Evolutionary conservation across 1,140 invertebrate species (phyloP).

Genomic region (Sminthurinus signatus): DNA sequence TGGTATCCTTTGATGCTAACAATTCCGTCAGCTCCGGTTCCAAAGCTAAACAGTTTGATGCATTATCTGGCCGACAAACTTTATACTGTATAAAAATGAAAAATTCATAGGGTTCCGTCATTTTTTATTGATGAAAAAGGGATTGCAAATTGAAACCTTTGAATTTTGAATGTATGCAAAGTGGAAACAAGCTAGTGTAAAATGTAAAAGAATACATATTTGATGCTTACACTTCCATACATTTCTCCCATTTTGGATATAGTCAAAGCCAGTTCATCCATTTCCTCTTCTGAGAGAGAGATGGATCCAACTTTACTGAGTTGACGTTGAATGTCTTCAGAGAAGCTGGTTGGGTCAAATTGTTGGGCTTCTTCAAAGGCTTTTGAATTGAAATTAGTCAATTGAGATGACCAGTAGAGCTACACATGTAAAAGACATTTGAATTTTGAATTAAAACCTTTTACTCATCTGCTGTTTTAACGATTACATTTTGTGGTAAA

Average conservation of each 20-base stretch:
- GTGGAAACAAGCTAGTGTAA: not conserved
- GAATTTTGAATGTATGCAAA: not conserved
- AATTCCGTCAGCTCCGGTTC: slow-evolving; percentile 41
- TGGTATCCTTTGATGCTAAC: slow-evolving; percentile 20
- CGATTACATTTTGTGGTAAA: too few species aligned
- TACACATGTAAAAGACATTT: slow-evolving; percentile 11
- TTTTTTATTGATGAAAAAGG: not conserved
- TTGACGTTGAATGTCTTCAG: slow-evolving; percentile 38
- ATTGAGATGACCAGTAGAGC: slow-evolving; percentile 16
- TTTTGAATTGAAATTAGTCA: slow-evolving; percentile 26
- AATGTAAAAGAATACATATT: not conserved
- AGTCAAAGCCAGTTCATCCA: slow-evolving; percentile 34
- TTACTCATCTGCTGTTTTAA: not conserved
- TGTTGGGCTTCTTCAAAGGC: slow-evolving; percentile 33
- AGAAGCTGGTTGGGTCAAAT: slow-evolving; percentile 41
- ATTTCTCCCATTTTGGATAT: slow-evolving; percentile 42
- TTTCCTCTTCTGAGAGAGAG: slow-evolving; percentile 38
- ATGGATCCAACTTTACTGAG: slow-evolving; percentile 30
- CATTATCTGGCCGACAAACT: slow-evolving; percentile 16
- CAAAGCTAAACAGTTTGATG: slow-evolving; percentile 34
- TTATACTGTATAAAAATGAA: slow-evolving; percentile 18
- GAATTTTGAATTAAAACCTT: not conserved
- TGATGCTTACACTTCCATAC: slow-evolving; percentile 35
- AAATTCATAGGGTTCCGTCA: not conserved
- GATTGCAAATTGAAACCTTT: not conserved